Evolutionary conservation across 2,888 invertebrate species (phyloP), one percentile per base, ranked within the genome.

Genomic region (Siphlonurus alternatus): DNA sequence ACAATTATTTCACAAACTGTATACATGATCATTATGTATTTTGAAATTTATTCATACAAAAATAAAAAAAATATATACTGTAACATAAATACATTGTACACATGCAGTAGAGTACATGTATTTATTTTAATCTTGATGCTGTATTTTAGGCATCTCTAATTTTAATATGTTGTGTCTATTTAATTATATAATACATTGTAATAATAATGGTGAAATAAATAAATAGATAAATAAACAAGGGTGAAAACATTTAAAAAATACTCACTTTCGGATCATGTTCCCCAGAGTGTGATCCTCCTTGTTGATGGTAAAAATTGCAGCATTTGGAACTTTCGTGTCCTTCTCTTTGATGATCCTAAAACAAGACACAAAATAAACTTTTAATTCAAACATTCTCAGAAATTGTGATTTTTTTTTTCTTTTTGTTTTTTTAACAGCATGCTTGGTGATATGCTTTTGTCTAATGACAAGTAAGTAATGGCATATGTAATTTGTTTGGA

Each of bases 251-350:
- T n/a, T n/a, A n/a, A n/a, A n/a, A n/a, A n/a, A n/a, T 60, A 80
- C 86, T 80, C 80, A 97, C 97, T 94, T 93, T 77, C 96, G 87
- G 64, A 99, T 93, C 89, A 99, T 90, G 76, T 99, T 99, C 73
- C 98, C 99, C 24, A 99, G 79, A 0, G 99, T 98, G 74, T 99
- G 99, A 76, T 99, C 99, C 78, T 99, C 99, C 76, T 99, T 99
- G 73, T 98, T 97, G 20, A 99, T 90, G 0, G 98, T 99, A 74
- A 99, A 99, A 73, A 99, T 91, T 1, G 96, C 96, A 0, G 99
- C 98, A 82, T 99, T 99, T 20, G 98, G 96, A 3, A 93, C 93
- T 80, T 93, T 94, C 0, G 93, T 93, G 71, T 99, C 99, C 73
- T 96, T 89, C 77, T 98, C 97, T 72, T 95, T 91, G 65, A 91